Percentiles rank a stretch among this genome's conserved stretches.
Conservation (phyloP, 1,140 invertebrate species). For the Vollenhovia emeryi region DNA sequence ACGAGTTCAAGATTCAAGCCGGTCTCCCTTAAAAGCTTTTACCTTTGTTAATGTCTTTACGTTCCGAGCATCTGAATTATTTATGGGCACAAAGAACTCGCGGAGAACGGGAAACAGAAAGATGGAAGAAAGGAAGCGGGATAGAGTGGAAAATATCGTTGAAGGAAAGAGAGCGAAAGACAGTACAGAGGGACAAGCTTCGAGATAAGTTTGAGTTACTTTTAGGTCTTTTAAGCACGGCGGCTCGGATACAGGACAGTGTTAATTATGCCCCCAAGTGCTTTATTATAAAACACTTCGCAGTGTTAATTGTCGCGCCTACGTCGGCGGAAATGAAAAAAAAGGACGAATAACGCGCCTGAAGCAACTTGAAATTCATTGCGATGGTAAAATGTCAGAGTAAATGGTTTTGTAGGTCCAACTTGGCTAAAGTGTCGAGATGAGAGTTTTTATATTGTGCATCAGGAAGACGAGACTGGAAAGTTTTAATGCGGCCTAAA, state of each 20-base stretch:
- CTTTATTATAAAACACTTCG: conserved; percentile 65
- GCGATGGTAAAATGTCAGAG: conserved; percentile 35
- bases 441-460: conserved; percentile 27
- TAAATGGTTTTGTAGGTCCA: conserved; percentile 15
- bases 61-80: conserved; percentile 74
- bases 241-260: conserved; percentile 40
- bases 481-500: conserved; percentile 36
- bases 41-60: conserved; percentile 74
- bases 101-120: conserved; percentile 49
- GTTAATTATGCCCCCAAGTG: conserved; percentile 68
- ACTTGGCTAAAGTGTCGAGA: conserved; percentile 4
- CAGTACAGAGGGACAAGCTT: conserved; percentile 28
- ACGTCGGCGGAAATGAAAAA: neutral
- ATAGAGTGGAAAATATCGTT: conserved; percentile 9
- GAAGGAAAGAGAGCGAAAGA: neutral
- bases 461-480: conserved; percentile 2
- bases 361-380: conserved; percentile 46
- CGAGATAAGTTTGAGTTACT: conserved; percentile 67
- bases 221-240: conserved; percentile 65
- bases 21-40: conserved; percentile 71
- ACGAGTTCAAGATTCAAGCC: conserved; percentile 69
- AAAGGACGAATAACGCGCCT: neutral
- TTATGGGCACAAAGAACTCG: conserved; percentile 71
- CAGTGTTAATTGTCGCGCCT: conserved; percentile 62
- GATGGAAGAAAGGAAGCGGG: neutral